Base-by-base conservation (phyloP, 2,113 vertebrate species). In the Lathamus discolor region DNA sequence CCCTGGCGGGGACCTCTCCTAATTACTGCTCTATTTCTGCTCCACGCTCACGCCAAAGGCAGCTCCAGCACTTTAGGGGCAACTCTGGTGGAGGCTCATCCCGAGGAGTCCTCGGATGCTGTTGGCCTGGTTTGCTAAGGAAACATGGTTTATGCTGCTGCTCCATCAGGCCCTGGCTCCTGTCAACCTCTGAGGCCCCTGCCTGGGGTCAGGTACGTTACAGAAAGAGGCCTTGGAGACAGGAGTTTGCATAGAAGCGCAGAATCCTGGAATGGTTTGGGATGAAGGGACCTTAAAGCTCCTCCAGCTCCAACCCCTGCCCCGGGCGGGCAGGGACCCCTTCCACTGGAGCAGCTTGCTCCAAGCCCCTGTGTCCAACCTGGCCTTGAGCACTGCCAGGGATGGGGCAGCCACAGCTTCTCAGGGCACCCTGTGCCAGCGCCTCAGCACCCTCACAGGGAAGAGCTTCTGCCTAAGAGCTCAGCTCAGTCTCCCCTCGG, bases 21-120 rank as follows among this genome's bases (percentile, higher is more conserved):
- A 96, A 97, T 95, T 86, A 96, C 86, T 33, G 39, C 27, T 84
- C 96, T 96, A 83, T 97, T 96, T 97, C 81, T 96, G 86, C 88
- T 25, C 13, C 7, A 3, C 2, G 1, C 83, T 82, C 83, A 23
- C 83, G 76, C 73, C 86, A 5, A 4, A 73, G 89, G 79, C 92
- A 69, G 62, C 92, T 67, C 46, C 20, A 33, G 83, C 81, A 86
- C 20, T 54, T 83, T 31, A 11, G 83, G 64, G 78, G 72, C 86
- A 33, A 7, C 91, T 92, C 54, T 13, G 94, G 19, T 61, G 82
- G 3, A 68, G 63, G 54, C 33, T 70, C 88, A 51, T 7, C 3
- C 39, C 5, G 43, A 22, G 3, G 5, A 2, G 12, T 2, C 64
- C 44, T 27, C 1, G 1, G 57, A 9, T 35, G 72, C 64, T n/a